Evolutionary conservation across 2,113 vertebrate species (phyloP).

Genomic region (Chiloscyllium plagiosum): DNA sequence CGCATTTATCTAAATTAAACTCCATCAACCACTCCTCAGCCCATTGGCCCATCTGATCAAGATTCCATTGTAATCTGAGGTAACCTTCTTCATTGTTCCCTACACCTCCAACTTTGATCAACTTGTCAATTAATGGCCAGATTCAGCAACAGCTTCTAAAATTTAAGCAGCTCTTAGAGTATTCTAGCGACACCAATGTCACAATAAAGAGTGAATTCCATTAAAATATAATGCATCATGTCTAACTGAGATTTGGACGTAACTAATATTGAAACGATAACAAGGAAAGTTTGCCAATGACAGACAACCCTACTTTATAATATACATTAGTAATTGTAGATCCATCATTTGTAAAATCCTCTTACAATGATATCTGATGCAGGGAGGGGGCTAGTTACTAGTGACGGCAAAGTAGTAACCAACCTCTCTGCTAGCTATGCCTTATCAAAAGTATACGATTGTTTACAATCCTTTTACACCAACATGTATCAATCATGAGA

Average conservation of each 20-base stretch:
- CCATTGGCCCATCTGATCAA: too few relatives aligned
- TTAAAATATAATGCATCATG: neutral
- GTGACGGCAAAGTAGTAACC: neutral
- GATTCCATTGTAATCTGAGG: too few relatives aligned
- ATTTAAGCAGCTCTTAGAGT: neutral
- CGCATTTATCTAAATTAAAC: too few relatives aligned
- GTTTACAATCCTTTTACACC: neutral
- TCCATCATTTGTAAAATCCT: neutral
- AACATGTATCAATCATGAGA: neutral
- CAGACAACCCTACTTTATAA: neutral
- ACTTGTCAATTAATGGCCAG: neutral
- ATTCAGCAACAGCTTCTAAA: neutral
- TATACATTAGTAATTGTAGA: neutral
- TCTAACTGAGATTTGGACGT: neutral
- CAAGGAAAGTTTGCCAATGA: neutral
- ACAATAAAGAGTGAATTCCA: neutral
- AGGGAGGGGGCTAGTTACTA: neutral
- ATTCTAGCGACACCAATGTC: neutral
- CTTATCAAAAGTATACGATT: neutral
- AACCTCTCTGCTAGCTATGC: neutral
- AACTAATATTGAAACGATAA: neutral
- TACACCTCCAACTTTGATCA: too few relatives aligned
- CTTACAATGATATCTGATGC: neutral
- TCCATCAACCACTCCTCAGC: too few relatives aligned
- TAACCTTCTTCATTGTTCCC: too few relatives aligned